Percentiles rank a stretch among this genome's conserved stretches.
Conservation (phyloP, 2,888 invertebrate genomes). For the Zonitis immaculata region DNA sequence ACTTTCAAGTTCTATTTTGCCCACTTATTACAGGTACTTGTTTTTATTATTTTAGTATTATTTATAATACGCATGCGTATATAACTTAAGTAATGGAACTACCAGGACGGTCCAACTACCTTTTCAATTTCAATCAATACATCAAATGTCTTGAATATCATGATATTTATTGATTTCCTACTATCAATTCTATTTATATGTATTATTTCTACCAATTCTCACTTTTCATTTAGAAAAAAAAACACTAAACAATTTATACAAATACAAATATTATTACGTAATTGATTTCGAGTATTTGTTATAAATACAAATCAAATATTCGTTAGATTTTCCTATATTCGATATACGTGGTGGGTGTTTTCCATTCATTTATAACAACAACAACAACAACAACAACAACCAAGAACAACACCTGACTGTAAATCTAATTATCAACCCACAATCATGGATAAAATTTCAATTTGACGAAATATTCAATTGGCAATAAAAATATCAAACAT, state of each 20-base stretch:
- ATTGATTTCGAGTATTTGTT: slow-evolving; percentile 4
- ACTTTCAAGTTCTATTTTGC: slow-evolving; percentile 30
- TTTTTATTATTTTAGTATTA: slow-evolving; percentile 7
- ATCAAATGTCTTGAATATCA: background rate
- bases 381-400: too few relatives aligned
- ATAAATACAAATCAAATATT: slow-evolving; percentile 21
- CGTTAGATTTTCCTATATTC: slow-evolving; percentile 14
- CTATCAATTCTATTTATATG: background rate
- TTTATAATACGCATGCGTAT: slow-evolving; percentile 11
- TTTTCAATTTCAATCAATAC: background rate
- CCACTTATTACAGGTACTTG: slow-evolving; percentile 21
- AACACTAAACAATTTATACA: too few relatives aligned
- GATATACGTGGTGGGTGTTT: slow-evolving; percentile 14
- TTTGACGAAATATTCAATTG: background rate
- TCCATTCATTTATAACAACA: slow-evolving; percentile 17
- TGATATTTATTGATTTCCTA: background rate
- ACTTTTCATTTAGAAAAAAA: too few relatives aligned
- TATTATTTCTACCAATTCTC: background rate
- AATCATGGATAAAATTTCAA: slow-evolving; percentile 9
- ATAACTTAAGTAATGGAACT: background rate
- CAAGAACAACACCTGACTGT: slow-evolving; percentile 10
- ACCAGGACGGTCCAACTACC: background rate
- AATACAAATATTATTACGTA: slow-evolving; percentile 22
- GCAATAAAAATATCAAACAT: too few relatives aligned
- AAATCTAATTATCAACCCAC: slow-evolving; percentile 16